Base-by-base conservation (phyloP, 2,888 invertebrate genomes). In the Drosophila acutilabella region DNA sequence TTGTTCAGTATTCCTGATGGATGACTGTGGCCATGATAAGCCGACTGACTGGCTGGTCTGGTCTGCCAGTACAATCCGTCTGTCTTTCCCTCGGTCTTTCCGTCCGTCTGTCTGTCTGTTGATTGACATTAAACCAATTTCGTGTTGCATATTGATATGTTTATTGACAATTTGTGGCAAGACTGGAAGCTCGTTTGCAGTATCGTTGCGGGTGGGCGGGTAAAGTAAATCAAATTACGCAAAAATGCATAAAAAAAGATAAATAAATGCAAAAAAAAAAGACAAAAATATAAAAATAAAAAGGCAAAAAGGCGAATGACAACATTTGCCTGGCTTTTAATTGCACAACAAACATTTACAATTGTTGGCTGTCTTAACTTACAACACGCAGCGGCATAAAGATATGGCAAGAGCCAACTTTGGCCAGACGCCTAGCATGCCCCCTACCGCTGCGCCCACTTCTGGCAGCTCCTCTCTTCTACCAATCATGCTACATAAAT, bases 301-400 rank as follows among this genome's bases (percentile, higher is more conserved):
- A 69, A 72, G 62, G 57, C 69, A 44, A n/a, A 64, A 4, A 58
- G 45, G 42, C 36, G 59, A 74, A 71, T 79, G 82, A 47, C 74
- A 74, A 64, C 79, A 72, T 79, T 70, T 74, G 85, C 65, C 48
- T 60, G 84, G 52, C 78, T 84, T 84, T 87, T 87, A 86, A 86
- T 87, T 86, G 85, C 82, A 70, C 74, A 82, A 82, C 87, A 87
- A 87, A 86, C 87, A 87, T 84, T 84, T 87, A 86, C 87, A 87
- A 85, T 86, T 84, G 84, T 83, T 80, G 78, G 60, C 83, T 83
- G 86, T 84, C 82, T 83, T 78, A 71, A 83, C 81, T 78, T 85
- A 77, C 82, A 56, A 74, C 50, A 58, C 58, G 48, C 64, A 69
- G 81, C 52, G 78, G 61, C 70, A 68, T 36, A 74, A 62, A 81